These are phyloP conservation scores for Scatophagus argus DNA, from an alignment of 2,113 vertebrate genomes.

Conservation along the genomic window DNA sequence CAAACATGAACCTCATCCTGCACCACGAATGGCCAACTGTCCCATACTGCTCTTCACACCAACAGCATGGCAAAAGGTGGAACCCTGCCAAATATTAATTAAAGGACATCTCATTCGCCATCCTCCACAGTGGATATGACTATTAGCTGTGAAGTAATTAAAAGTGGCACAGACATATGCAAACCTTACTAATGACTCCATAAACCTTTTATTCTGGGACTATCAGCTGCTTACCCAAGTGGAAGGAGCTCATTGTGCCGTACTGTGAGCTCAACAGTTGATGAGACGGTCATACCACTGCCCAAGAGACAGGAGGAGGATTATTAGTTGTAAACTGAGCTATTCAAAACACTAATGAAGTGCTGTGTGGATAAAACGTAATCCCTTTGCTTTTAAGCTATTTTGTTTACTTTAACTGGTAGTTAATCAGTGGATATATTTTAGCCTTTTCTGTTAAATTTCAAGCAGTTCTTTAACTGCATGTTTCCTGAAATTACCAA, in stretches of 20 bases:
- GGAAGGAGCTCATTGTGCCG: conserved; percentile 54
- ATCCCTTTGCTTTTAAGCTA: not conserved
- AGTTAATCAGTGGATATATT: not conserved
- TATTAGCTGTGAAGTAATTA: conserved; percentile 67
- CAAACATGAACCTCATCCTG: conserved; percentile 20
- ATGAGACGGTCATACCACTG: conserved; percentile 32
- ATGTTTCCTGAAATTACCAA: not conserved
- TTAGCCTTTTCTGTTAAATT: not conserved
- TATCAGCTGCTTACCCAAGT: conserved; percentile 65
- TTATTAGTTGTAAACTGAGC: conserved; percentile 51
- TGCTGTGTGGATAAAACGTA: conserved; percentile 5
- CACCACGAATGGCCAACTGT: conserved; percentile 5
- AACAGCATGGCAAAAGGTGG: not conserved
- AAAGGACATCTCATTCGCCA: conserved; percentile 27
- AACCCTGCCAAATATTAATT: conserved; percentile 48
- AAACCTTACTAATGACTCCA: conserved; percentile 71
- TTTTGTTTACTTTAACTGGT: conserved; percentile 4
- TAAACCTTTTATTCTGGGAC: conserved; percentile 66
- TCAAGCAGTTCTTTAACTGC: not conserved
- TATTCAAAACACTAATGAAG: conserved; percentile 25
- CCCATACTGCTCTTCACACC: not conserved
- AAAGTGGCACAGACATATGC: conserved; percentile 69
- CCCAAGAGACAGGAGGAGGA: conserved; percentile 41
- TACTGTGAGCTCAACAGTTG: conserved; percentile 30
- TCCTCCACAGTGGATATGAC: conserved; percentile 44